Conservation (phyloP, 2,888 invertebrate species). For the Linnaemya tessellans region DNA sequence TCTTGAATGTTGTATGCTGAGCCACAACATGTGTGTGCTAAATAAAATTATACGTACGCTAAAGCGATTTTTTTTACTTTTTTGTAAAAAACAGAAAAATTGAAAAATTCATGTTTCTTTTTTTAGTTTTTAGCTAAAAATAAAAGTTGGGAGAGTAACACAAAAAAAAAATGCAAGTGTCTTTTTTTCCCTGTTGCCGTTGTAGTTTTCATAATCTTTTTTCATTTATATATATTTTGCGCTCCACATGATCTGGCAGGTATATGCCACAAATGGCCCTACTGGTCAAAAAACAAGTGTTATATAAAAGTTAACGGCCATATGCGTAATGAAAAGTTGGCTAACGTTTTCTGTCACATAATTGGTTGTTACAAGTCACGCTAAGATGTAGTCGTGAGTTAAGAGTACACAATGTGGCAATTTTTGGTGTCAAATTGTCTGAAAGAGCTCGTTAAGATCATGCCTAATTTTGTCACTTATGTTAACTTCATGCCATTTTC, state of each 20-base stretch:
- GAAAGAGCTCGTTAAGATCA: too few relatives aligned
- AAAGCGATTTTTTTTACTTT: conserved; percentile 39
- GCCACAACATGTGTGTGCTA: conserved; percentile 69
- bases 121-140: conserved; percentile 55
- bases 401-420: too few relatives aligned
- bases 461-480: too few relatives aligned
- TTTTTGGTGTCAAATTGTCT: too few relatives aligned
- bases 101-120: conserved; percentile 52
- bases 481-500: too few relatives aligned
- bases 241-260: conserved; percentile 24
- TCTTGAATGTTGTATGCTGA: conserved; percentile 40
- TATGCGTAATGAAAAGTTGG: too few relatives aligned
- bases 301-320: not conserved
- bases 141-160: conserved; percentile 66
- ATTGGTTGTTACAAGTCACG: too few relatives aligned
- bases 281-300: not conserved
- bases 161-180: conserved; percentile 69
- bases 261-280: conserved; percentile 25
- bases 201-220: conserved; percentile 44
- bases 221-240: conserved; percentile 36
- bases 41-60: conserved; percentile 56
- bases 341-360: not conserved
- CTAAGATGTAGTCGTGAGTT: too few relatives aligned
- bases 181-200: conserved; percentile 49
- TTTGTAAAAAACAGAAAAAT: not conserved